phyloP scores from a whole-genome alignment of 2,113 vertebrate genomes.

The Dolichallabes microphthalmus region DNA sequence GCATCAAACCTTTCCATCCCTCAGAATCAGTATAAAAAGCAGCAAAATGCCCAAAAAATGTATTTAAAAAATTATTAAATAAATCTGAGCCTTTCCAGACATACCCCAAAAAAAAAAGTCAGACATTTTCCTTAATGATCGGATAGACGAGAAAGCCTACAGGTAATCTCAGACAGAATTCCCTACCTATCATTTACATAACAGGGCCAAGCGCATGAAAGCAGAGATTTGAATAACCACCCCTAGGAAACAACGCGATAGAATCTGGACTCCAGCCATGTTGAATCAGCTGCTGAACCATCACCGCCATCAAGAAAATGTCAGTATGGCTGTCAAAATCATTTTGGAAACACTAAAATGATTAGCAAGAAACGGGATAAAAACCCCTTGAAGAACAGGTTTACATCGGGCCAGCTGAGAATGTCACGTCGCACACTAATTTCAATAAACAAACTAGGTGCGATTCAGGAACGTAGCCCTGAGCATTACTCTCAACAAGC shows the following conservation, averaged over 20 bases:
- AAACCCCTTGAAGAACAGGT: slow-evolving; percentile 2
- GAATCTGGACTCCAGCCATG: slow-evolving; percentile 8
- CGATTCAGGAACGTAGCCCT: slow-evolving; percentile 9
- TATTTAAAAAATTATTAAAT: neutral
- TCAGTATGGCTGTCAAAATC: slow-evolving; percentile 7
- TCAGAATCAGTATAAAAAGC: neutral
- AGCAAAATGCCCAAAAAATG: neutral
- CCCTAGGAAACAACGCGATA: neutral
- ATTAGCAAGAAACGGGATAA: neutral
- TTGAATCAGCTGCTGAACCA: slow-evolving; percentile 13
- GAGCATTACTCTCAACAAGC: slow-evolving; percentile 7
- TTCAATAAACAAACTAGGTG: slow-evolving; percentile 61
- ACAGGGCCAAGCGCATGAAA: neutral
- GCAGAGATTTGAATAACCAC: slow-evolving; percentile 34
- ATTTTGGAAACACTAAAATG: slow-evolving; percentile 3
- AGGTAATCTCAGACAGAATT: too few relatives aligned
- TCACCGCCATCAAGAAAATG: slow-evolving; percentile 6
- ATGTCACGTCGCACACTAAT: slow-evolving; percentile 26
- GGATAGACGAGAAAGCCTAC: neutral
- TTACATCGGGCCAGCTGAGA: slow-evolving; percentile 30
- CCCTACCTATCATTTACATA: slow-evolving; percentile 28
- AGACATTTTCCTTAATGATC: neutral
- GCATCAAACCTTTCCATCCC: neutral
- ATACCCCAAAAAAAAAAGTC: neutral
- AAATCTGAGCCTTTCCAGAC: too few relatives aligned